A percentile compares a stretch with the other conserved stretches of the same genome.
Conservation (phyloP, 2,113 vertebrate species). For the Ammodytes marinus region DNA sequence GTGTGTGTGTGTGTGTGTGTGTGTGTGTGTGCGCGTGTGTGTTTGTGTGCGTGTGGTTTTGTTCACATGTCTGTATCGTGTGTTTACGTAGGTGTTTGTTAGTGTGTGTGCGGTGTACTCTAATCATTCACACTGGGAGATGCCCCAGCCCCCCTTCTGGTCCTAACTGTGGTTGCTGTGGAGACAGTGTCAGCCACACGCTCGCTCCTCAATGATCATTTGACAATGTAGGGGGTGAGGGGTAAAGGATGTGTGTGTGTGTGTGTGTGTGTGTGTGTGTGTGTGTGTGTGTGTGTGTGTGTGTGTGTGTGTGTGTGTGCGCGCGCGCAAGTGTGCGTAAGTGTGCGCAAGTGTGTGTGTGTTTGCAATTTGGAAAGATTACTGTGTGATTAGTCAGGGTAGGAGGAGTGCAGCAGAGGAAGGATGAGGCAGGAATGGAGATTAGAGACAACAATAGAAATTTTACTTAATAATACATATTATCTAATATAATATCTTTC, state of each 20-base stretch:
- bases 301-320: constrained; percentile 27
- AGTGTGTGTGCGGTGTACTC: constrained; percentile 33
- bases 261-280: constrained; percentile 47
- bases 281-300: constrained; percentile 35
- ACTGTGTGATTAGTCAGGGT: constrained; percentile 71
- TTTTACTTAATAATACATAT: constrained; percentile 67
- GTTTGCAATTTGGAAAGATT: constrained; percentile 36
- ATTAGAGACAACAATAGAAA: constrained; percentile 63
- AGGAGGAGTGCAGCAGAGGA: constrained; percentile 50
- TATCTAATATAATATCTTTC: constrained; percentile 41
- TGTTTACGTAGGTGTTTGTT: constrained; percentile 14
- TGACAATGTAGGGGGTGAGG: constrained; percentile 73
- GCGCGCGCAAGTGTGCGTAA: too few species aligned
- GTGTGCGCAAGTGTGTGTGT: constrained; percentile 33
- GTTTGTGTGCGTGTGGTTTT: constrained; percentile 29
- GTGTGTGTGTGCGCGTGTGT: constrained; percentile 16
- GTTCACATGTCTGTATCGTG: not conserved
- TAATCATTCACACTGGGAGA: constrained; percentile 73
- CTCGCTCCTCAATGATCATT: constrained; percentile 80
- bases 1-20: constrained; percentile 26
- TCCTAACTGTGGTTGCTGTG: constrained; percentile 81
- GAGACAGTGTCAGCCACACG: constrained; percentile 80
- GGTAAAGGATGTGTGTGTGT: constrained; percentile 53
- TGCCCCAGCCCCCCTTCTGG: constrained; percentile 74
- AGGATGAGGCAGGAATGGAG: constrained; percentile 60